A percentile compares a stretch with the other conserved stretches of the same genome.
phyloP scores from a whole-genome alignment of 2,113 vertebrate species.

The Pluvianellus socialis region DNA sequence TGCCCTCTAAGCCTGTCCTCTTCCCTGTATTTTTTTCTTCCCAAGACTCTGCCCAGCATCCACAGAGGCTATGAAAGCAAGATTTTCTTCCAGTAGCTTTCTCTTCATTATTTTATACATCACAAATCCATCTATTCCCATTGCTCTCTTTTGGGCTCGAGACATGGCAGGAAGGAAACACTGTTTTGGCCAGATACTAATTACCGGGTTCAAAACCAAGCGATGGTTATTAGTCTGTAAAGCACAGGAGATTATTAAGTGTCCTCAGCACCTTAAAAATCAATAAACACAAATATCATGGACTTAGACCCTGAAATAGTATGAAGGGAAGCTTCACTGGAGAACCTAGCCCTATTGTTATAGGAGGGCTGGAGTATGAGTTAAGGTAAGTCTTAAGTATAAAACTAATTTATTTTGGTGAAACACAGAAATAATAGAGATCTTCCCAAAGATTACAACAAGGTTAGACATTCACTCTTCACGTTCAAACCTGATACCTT shows the following conservation, averaged over 20 bases:
- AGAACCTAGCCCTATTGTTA: not conserved
- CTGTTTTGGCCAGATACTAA: not conserved
- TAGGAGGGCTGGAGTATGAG: not conserved
- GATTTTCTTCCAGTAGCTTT: not conserved
- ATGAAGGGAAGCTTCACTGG: not conserved
- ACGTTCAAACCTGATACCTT: not conserved
- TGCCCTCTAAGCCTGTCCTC: rapidly evolving
- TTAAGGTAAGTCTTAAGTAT: not conserved
- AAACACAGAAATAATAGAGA: not conserved
- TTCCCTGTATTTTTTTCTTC: not conserved
- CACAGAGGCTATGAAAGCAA: not conserved
- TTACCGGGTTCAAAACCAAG: not conserved
- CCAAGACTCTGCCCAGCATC: not conserved
- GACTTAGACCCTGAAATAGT: not conserved
- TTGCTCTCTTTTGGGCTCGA: not conserved
- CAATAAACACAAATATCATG: not conserved
- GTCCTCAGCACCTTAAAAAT: not conserved
- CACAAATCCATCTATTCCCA: not conserved
- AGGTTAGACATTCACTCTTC: not conserved
- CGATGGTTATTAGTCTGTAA: not conserved
- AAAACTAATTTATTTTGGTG: not conserved
- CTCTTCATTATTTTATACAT: not conserved
- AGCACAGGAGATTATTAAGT: not conserved
- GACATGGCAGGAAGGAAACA: not conserved
- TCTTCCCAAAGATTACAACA: not conserved